Evolutionary conservation across 37 sponge, comb jelly and placozoan species (phyloP).

Genomic region (Ianthella basta): DNA sequence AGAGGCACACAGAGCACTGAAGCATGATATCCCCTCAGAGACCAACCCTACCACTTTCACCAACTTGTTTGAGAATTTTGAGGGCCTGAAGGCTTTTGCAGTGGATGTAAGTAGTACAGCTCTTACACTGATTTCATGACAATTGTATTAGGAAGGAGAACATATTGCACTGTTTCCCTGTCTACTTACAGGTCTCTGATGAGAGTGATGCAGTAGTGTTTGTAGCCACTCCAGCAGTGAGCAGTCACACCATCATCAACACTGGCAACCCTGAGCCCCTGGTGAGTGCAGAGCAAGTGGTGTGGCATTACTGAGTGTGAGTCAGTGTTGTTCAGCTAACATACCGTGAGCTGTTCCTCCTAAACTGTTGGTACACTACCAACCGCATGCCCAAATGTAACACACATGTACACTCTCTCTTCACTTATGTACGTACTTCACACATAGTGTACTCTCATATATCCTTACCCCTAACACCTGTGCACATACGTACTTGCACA

Average conservation of each 20-base stretch:
- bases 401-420: no score
- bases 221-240: slow-evolving; percentile 65
- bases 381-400: no score
- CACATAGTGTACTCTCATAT: no score
- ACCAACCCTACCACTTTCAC: no score
- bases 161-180: neutral
- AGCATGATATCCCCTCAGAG: neutral
- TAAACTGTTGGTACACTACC: no score
- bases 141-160: neutral
- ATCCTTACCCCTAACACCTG: no score
- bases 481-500: no score
- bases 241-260: slow-evolving; percentile 49
- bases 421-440: slow-evolving; percentile 8
- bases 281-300: slow-evolving; percentile 48
- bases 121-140: neutral
- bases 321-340: neutral
- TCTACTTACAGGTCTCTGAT: neutral
- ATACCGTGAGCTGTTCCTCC: neutral
- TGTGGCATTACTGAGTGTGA: no score
- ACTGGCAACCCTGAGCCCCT: slow-evolving; percentile 71
- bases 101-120: slow-evolving; percentile 53
- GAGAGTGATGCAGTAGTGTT: slow-evolving; percentile 55
- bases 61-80: slow-evolving; percentile 68
- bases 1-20: slow-evolving; percentile 47
- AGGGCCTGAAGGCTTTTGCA: slow-evolving; percentile 64